Percentiles rank a stretch among this genome's conserved stretches.
phyloP scores from a whole-genome alignment of 2,888 invertebrate species.

The Hyposoter didymator region DNA sequence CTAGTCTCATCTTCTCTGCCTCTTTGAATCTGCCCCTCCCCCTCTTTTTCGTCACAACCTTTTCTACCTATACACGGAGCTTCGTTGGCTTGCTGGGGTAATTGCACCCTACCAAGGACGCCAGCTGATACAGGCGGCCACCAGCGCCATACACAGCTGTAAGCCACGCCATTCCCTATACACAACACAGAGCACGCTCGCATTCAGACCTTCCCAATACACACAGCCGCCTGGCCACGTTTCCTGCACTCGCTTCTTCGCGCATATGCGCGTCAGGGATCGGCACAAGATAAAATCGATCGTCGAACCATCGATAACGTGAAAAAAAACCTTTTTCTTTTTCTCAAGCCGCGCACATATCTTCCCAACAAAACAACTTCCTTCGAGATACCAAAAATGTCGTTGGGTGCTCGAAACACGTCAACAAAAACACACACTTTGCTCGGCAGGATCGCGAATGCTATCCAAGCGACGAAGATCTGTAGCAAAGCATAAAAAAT shows the following conservation, averaged over 20 bases:
- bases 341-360: background rate
- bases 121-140: constrained; percentile 83
- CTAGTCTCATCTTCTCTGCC: constrained; percentile 58
- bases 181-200: constrained; percentile 45
- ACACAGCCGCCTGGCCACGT: constrained; percentile 22
- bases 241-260: constrained; percentile 40
- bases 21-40: constrained; percentile 45
- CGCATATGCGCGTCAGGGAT: constrained; percentile 30
- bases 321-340: background rate
- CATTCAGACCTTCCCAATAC: constrained; percentile 7
- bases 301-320: constrained; percentile 18
- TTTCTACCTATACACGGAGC: constrained; percentile 54
- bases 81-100: constrained; percentile 80
- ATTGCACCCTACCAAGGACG: constrained; percentile 84
- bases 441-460: background rate
- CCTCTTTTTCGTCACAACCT: constrained; percentile 55
- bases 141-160: constrained; percentile 70
- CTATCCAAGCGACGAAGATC: background rate
- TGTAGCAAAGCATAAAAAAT: background rate
- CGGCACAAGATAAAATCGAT: constrained; percentile 40
- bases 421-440: background rate
- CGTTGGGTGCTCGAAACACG: background rate
- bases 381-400: background rate
- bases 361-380: background rate
- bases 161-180: constrained; percentile 52